phyloP scores from a whole-genome alignment of 2,888 invertebrate species.

The Flexamia atlantica region DNA sequence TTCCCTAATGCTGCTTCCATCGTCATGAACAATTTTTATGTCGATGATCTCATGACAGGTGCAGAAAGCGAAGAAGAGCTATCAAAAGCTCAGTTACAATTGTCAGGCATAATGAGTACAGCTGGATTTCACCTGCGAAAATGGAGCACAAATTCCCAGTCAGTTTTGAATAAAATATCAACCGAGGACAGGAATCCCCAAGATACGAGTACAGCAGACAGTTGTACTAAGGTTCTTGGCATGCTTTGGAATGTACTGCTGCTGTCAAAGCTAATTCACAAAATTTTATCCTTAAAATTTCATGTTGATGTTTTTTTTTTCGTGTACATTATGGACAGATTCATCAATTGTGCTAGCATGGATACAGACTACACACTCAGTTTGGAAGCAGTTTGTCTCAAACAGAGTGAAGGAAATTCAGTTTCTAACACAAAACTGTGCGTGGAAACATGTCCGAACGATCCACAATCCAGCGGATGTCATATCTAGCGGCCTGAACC shows the following conservation, averaged over 20 bases:
- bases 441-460: neutral
- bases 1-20: neutral
- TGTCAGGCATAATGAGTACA: neutral
- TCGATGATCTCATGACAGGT: neutral
- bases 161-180: neutral
- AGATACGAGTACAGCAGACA: no score
- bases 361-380: neutral
- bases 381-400: neutral
- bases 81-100: neutral
- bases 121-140: constrained; percentile 1
- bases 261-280: neutral
- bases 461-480: neutral
- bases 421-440: neutral
- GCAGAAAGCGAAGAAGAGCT: neutral
- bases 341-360: constrained; percentile 3
- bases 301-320: neutral
- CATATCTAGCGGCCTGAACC: neutral
- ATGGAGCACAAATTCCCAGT: neutral
- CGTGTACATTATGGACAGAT: neutral
- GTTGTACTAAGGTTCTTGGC: no score
- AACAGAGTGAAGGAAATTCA: constrained; percentile 14
- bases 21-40: neutral
- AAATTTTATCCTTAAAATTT: neutral
- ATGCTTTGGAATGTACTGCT: neutral
- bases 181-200: neutral